Base-by-base conservation (phyloP, 1,140 invertebrate species). In the Caenorhabditis inopinata region DNA sequence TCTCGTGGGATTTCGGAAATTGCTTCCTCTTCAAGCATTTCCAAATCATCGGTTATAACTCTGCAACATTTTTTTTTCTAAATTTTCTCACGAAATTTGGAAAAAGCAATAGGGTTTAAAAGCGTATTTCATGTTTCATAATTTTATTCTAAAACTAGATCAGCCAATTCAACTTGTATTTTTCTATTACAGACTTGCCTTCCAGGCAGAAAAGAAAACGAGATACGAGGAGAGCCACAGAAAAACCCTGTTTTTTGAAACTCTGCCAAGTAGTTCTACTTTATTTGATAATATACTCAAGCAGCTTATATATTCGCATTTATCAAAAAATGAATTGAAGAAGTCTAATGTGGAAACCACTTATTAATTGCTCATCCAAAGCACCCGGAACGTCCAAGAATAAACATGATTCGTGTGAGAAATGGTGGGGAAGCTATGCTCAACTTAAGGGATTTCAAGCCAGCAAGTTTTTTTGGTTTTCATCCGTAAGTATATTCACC, bases 1-100 rank as follows among this genome's bases (percentile, higher is more conserved):
- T 47, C 29, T 12, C 45, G 23, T 23, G 46, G 42, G 2, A 42
- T 14, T 35, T 51, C 42, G 2, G 29, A 62, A 49, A 14, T 49
- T 14, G 35, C 68, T 75, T 74, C 45, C 18, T 62, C 58, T 6
- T 47, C 74, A 0, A 75, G 18, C 18, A 27, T 35, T 3, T 75
- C 74, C 45, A 75, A 12, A 11, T 29, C 74, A n/a, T 75, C 74
- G 47, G 74, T 75, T 47, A 75, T 75, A 2, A 75, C 74, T 51
- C 74, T 75, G 74, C 9, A 75, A 48, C 12, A 12, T 38, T 38
- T 18, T 62, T 14, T n/a, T 11, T 12, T 16, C 14, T n/a, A 6
- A n/a, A 47, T 47, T 5, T 18, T 16, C 16, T 47, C 18, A 6
- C 14, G 46, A 47, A 6, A n/a, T n/a, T n/a, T n/a, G n/a, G n/a